These are phyloP conservation scores for Spinus olivaceus DNA, from an alignment of 2,797 vertebrate species.

Conservation along the genomic window DNA sequence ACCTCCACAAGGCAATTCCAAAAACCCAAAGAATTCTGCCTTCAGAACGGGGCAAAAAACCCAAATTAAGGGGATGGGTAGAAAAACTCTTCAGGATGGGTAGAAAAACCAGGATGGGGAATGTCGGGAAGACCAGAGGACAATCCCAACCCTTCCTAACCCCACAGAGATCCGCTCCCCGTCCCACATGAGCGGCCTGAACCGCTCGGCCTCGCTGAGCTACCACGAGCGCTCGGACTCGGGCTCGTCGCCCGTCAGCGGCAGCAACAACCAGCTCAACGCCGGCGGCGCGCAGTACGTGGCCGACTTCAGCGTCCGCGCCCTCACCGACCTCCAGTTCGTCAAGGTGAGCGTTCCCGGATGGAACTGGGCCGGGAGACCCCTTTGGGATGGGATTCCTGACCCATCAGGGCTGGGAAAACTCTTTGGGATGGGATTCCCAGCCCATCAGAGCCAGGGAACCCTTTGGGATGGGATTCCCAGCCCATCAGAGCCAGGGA, in stretches of 20 bases:
- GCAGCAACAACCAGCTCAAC: slow-evolving; percentile 86
- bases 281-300: slow-evolving; percentile 77
- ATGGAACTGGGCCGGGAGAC: accelerated
- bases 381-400: neutral
- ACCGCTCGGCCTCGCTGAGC: slow-evolving; percentile 86
- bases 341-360: slow-evolving; percentile 79
- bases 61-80: neutral
- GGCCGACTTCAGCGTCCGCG: slow-evolving; percentile 91
- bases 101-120: accelerated
- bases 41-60: neutral
- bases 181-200: slow-evolving; percentile 81
- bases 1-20: neutral
- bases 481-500: no score
- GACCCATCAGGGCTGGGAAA: neutral
- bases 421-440: neutral
- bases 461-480: no score
- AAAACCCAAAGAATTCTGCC: neutral
- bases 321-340: slow-evolving; percentile 88
- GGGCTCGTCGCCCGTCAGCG: slow-evolving; percentile 71
- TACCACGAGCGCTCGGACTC: slow-evolving; percentile 78
- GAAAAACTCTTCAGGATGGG: neutral
- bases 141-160: accelerated
- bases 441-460: no score
- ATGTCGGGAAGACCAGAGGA: accelerated
- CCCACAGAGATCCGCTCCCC: slow-evolving; percentile 85